These are phyloP conservation scores for Bombus confusus DNA, from an alignment of 1,140 invertebrate genomes.

Conservation along the genomic window DNA sequence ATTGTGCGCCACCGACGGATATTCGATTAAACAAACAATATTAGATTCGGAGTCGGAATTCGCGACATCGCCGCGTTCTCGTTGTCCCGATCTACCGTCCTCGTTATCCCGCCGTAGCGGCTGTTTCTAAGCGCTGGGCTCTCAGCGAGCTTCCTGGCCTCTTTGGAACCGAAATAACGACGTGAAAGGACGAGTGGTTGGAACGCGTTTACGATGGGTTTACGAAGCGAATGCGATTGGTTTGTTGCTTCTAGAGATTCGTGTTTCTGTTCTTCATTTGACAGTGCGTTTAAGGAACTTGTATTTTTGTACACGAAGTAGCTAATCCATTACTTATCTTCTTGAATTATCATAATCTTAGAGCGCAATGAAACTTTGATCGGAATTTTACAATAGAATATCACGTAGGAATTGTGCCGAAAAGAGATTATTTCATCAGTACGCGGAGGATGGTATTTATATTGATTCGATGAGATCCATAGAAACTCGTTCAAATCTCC, in stretches of 20 bases:
- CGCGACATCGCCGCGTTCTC: slow-evolving; percentile 21
- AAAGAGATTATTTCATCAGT: too few relatives aligned
- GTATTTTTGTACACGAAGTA: too few relatives aligned
- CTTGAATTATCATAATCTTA: too few relatives aligned
- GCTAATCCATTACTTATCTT: too few relatives aligned
- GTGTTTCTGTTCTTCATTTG: too few relatives aligned
- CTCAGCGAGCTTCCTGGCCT: background rate
- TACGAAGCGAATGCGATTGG: background rate
- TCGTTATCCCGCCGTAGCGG: background rate
- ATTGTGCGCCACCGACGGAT: slow-evolving; percentile 79
- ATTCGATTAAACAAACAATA: slow-evolving; percentile 81
- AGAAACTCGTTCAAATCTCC: too few relatives aligned
- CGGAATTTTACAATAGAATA: too few relatives aligned
- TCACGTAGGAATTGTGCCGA: too few relatives aligned
- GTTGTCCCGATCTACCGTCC: slow-evolving; percentile 6
- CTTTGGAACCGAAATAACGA: background rate
- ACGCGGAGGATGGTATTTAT: too few relatives aligned
- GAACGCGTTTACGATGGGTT: background rate
- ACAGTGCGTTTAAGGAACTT: background rate
- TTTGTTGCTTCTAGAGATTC: background rate
- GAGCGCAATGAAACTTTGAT: too few relatives aligned
- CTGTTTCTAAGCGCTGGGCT: background rate
- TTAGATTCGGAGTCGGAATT: slow-evolving; percentile 74
- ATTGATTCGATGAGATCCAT: too few relatives aligned
- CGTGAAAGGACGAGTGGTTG: background rate